Evolutionary conservation across 2,797 vertebrate species (phyloP).

Genomic region (Coccyzus lansbergi): DNA sequence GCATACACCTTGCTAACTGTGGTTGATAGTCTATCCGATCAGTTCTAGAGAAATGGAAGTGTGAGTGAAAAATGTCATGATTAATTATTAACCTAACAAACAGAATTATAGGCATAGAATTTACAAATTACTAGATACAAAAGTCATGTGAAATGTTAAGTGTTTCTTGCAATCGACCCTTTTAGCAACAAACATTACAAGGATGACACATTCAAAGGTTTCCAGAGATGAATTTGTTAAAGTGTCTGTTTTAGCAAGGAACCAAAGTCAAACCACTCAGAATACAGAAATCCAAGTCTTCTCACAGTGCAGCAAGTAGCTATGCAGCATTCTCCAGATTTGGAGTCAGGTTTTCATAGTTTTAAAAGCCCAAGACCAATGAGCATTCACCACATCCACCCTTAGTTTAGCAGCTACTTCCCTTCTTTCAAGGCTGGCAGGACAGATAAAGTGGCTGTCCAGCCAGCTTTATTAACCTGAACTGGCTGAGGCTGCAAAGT

Average conservation of each 20-base stretch:
- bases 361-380: background rate
- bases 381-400: background rate
- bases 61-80: background rate
- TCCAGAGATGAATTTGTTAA: conserved; percentile 7
- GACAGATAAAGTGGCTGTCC: background rate
- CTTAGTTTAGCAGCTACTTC: background rate
- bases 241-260: conserved; percentile 24
- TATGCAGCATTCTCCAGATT: background rate
- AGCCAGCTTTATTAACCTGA: accelerated
- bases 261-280: background rate
- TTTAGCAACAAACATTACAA: conserved; percentile 10
- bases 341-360: background rate
- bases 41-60: background rate
- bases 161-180: background rate
- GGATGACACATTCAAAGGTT: background rate
- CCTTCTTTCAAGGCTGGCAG: background rate
- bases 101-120: background rate
- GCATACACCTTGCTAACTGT: background rate
- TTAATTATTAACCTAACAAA: background rate
- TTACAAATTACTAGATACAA: background rate
- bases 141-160: background rate
- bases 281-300: background rate
- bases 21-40: background rate
- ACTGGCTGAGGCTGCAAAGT: background rate
- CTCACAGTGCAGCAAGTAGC: background rate